phyloP scores from a whole-genome alignment of 2,797 vertebrate genomes.

The Danio tinwini region DNA sequence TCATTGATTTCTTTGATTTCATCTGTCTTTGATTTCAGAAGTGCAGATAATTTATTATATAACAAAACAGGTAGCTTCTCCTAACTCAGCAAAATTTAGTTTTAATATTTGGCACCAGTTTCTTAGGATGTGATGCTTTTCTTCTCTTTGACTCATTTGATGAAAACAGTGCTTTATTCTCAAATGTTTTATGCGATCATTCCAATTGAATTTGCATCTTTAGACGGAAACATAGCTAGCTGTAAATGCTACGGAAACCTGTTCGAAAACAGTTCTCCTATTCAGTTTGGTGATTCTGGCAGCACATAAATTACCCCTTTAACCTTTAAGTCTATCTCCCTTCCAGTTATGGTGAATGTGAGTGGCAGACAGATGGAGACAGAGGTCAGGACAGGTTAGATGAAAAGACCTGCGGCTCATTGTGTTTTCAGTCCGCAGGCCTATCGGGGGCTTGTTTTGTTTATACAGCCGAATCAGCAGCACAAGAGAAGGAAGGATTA shows the following conservation, averaged over 20 bases:
- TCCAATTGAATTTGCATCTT: no score
- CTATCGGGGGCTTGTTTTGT: slow-evolving; percentile 29
- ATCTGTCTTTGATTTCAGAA: no score
- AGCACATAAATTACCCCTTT: neutral
- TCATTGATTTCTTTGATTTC: no score
- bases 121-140: no score
- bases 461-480: slow-evolving; percentile 38
- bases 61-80: no score
- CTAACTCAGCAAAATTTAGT: no score
- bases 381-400: slow-evolving; percentile 31
- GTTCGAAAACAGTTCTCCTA: neutral
- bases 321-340: neutral
- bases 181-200: no score
- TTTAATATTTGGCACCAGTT: no score
- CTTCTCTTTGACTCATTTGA: no score
- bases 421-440: slow-evolving; percentile 29
- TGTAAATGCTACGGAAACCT: neutral
- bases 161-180: no score
- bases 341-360: slow-evolving; percentile 9
- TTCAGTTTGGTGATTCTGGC: neutral
- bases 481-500: slow-evolving; percentile 40
- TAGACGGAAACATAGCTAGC: no score
- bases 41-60: no score
- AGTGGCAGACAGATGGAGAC: slow-evolving; percentile 17
- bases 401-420: slow-evolving; percentile 29